phyloP scores from a whole-genome alignment of 2,113 vertebrate species.

The Clarias batrachus region DNA sequence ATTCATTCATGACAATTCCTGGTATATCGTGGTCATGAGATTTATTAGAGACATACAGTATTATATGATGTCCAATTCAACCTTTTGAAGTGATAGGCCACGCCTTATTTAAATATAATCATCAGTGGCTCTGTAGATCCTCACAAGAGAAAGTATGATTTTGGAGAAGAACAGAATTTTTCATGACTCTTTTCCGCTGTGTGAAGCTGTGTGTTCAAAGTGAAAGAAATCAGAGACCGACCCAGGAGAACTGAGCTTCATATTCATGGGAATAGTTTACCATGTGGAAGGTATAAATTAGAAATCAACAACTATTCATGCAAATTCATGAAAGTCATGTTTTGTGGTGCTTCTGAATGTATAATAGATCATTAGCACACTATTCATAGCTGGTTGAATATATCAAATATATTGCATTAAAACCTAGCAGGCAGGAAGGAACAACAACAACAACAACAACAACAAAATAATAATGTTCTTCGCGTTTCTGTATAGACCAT shows the following conservation, averaged over 20 bases:
- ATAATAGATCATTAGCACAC: no score
- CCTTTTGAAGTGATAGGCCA: background rate
- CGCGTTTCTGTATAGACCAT: background rate
- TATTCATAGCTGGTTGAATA: background rate
- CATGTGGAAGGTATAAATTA: slow-evolving; percentile 6
- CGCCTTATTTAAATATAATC: background rate
- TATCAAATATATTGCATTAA: background rate
- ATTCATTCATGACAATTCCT: background rate
- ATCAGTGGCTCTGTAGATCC: background rate
- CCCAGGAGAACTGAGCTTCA: background rate
- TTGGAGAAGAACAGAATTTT: background rate
- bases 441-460: background rate
- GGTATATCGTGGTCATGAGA: background rate
- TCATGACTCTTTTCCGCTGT: background rate
- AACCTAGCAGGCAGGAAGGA: background rate
- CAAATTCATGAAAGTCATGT: background rate
- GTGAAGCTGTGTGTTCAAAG: background rate
- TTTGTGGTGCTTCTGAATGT: background rate
- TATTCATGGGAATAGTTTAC: background rate
- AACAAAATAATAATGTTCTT: background rate
- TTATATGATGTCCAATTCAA: background rate
- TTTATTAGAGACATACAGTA: background rate
- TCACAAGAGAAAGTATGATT: background rate
- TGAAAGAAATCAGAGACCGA: background rate
- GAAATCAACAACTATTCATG: background rate